Conservation (phyloP, 2,797 vertebrate genomes). For the Sarcoramphus papa region DNA sequence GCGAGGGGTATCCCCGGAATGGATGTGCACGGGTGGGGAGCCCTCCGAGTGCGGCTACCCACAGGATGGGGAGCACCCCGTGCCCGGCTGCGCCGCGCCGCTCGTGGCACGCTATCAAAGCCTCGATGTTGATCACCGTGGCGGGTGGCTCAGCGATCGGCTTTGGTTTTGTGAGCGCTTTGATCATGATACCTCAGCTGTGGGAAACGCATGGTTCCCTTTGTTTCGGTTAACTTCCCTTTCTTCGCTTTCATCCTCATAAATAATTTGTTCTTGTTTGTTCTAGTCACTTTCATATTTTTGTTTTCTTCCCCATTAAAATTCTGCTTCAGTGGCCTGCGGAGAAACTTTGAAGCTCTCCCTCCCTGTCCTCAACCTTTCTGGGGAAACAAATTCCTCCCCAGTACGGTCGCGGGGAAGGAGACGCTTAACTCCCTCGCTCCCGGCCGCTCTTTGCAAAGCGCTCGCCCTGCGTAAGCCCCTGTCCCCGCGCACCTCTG, state of each 20-base stretch:
- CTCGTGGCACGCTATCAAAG: not conserved
- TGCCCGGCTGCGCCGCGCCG: accelerated
- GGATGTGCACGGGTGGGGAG: not conserved
- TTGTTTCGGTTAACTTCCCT: conserved; percentile 34
- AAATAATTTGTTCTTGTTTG: conserved; percentile 57
- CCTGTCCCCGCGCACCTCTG: accelerated
- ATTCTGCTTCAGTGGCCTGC: not conserved
- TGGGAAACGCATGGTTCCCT: conserved; percentile 1
- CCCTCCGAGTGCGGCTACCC: not conserved
- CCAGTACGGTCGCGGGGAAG: not conserved
- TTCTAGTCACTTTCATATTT: conserved; percentile 43
- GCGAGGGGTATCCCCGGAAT: accelerated
- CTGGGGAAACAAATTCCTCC: not conserved
- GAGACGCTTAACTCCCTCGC: not conserved
- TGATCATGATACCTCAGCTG: conserved; percentile 15
- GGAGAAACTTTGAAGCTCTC: conserved; percentile 41
- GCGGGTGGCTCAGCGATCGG: not conserved
- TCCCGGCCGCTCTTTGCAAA: not conserved
- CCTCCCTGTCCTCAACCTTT: conserved; percentile 4
- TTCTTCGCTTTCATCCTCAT: conserved; percentile 55
- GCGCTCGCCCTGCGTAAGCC: accelerated
- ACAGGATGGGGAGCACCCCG: not conserved
- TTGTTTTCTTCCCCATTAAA: conserved; percentile 28
- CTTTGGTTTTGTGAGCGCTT: conserved; percentile 5
- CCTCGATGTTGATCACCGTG: accelerated